Conservation (phyloP, 2,797 vertebrate species). For the Aratinga solstitialis region DNA sequence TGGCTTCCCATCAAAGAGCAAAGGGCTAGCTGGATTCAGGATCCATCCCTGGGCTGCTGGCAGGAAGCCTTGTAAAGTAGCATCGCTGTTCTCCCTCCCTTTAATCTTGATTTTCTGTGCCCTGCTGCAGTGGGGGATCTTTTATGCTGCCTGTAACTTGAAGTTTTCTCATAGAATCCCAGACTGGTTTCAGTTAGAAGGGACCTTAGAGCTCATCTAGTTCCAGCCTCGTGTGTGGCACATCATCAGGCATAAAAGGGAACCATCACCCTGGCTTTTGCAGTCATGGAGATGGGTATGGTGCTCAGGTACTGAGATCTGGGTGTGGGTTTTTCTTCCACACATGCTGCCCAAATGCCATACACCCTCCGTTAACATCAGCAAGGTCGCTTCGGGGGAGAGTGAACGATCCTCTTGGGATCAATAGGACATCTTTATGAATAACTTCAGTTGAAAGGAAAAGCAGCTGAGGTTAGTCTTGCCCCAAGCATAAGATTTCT, state of each 20-base stretch:
- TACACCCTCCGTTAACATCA: rapidly evolving
- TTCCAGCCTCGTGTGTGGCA: not conserved
- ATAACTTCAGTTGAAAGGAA: not conserved
- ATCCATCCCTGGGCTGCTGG: rapidly evolving
- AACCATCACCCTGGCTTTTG: rapidly evolving
- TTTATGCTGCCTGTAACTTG: not conserved
- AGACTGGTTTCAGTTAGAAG: not conserved
- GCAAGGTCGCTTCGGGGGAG: rapidly evolving
- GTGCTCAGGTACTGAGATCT: rapidly evolving
- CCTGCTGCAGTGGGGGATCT: not conserved
- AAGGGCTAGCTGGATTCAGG: not conserved
- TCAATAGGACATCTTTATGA: not conserved
- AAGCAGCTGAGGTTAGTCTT: not conserved
- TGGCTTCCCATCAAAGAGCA: rapidly evolving
- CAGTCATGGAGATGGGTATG: rapidly evolving
- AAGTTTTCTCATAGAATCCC: not conserved
- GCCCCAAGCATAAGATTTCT: not conserved
- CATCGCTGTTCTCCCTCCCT: not conserved
- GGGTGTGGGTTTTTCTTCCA: not conserved
- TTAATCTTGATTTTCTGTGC: rapidly evolving
- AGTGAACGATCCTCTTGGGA: not conserved
- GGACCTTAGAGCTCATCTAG: not conserved
- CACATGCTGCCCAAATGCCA: rapidly evolving
- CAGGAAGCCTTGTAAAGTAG: not conserved
- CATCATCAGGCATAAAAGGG: rapidly evolving